Evolutionary conservation across 2,113 vertebrate species (phyloP).

Genomic region (Eulemur macaco): DNA sequence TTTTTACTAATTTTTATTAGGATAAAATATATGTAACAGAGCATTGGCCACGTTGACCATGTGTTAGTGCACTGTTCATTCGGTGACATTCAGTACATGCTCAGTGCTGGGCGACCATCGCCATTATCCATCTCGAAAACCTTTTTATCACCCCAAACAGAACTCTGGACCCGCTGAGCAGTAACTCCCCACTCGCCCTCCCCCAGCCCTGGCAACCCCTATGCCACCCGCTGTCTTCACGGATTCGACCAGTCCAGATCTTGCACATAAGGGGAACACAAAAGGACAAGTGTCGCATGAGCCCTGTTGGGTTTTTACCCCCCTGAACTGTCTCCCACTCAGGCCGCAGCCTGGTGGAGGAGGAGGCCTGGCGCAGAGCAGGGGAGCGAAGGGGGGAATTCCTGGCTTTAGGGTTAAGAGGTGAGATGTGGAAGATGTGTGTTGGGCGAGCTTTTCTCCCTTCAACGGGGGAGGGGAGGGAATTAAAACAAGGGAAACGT

Average conservation of each 20-base stretch:
- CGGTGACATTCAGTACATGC: neutral
- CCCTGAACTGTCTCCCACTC: neutral
- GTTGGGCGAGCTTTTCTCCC: neutral
- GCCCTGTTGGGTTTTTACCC: neutral
- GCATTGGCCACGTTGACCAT: too few species aligned
- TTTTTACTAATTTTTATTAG: neutral
- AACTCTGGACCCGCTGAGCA: neutral
- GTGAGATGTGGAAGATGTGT: neutral
- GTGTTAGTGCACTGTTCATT: neutral
- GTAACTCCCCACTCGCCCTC: too few species aligned
- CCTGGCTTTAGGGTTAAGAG: neutral
- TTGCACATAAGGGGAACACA: neutral
- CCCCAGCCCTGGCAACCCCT: neutral
- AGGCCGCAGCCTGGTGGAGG: neutral
- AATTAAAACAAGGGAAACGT: neutral
- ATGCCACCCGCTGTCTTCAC: neutral
- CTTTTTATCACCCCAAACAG: neutral
- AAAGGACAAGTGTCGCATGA: neutral
- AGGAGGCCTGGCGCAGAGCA: fast-evolving
- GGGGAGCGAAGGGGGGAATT: neutral
- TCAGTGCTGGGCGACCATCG: neutral
- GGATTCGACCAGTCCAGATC: neutral
- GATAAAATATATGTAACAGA: neutral
- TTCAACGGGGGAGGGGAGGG: neutral
- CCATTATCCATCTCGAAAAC: neutral